Conservation (phyloP, 2,797 vertebrate genomes). For the Vipera latastei region DNA sequence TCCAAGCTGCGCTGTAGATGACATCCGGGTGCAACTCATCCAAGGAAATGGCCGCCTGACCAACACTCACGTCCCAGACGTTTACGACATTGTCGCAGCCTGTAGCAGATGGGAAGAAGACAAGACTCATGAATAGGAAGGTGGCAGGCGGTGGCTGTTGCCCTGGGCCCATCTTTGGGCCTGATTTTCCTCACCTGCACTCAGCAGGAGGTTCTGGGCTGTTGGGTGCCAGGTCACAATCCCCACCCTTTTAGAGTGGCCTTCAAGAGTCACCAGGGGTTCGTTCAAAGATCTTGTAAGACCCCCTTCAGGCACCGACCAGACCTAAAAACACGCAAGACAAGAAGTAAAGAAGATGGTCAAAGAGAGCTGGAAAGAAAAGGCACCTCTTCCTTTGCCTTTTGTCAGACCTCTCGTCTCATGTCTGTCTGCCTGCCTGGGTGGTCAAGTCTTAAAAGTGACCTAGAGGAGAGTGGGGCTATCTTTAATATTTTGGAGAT, state of each 20-base stretch:
- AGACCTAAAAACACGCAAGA: conserved; percentile 66
- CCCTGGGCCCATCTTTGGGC: too few relatives aligned
- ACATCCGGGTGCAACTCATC: conserved; percentile 80
- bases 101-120: conserved; percentile 45
- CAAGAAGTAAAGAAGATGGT: not conserved
- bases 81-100: conserved; percentile 86
- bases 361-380: not conserved
- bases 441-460: not conserved
- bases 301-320: conserved; percentile 70
- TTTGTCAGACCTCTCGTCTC: too few relatives aligned
- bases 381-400: not conserved
- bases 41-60: conserved; percentile 72
- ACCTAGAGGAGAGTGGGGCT: too few relatives aligned
- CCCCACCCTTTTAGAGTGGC: conserved; percentile 89
- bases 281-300: conserved; percentile 73
- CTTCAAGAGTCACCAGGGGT: conserved; percentile 85
- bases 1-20: conserved; percentile 88
- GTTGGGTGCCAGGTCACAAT: conserved; percentile 90
- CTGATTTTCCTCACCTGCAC: conserved; percentile 74
- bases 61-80: conserved; percentile 85
- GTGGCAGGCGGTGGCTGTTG: not conserved
- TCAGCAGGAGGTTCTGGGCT: conserved; percentile 87
- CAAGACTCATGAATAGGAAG: not conserved
- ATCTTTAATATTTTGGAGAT: not conserved
- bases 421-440: not conserved